Evolutionary conservation across 2,888 invertebrate genomes (phyloP), one percentile per base, ranked within the genome.

Genomic region (Parnassius apollo): DNA sequence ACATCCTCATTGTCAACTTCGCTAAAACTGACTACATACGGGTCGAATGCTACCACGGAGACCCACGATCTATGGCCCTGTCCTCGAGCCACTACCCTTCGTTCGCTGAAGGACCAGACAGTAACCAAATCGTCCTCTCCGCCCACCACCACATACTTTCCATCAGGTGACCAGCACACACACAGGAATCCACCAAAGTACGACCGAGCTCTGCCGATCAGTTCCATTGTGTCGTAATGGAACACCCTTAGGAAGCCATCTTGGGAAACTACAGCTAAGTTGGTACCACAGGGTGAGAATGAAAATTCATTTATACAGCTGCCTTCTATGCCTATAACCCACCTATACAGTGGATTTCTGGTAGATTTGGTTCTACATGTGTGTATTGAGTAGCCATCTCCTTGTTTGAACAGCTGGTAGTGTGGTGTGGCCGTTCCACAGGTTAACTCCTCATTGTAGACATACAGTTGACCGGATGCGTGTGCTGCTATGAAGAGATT

Each of bases 41-140:
- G 96, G 87, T 98, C 98, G 80, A 99, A 98, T 7, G 98, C 96
- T 22, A 99, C 99, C 22, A 98, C 97, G 59, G 98, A 97, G 18
- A 99, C 98, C 99, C 99, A 99, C 62, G 98, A 98, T 72, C 97
- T 94, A 86, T 99, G 99, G 0, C 99, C 99, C 81, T 98, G 98
- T 0, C 99, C 99, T 51, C 99, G 93, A n/a, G 99, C 99, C 9
- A 99, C 97, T 8, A 99, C 98, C 57, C 98, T 93, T 70, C 97
- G 94, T 80, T 99, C 98, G 69, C 94, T 93, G 81, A 98, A 95
- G 58, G 97, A 98, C 97, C 98, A 99, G 48, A 99, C 96, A 1
- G 99, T 99, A 58, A 99, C 97, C 65, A 99, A 93, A 90, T 99
- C 99, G 90, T 99, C 99, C 88, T 99, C 99, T 4, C 99, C 99